Base-by-base conservation (phyloP, 2,888 invertebrate genomes). In the Venusia cambrica region DNA sequence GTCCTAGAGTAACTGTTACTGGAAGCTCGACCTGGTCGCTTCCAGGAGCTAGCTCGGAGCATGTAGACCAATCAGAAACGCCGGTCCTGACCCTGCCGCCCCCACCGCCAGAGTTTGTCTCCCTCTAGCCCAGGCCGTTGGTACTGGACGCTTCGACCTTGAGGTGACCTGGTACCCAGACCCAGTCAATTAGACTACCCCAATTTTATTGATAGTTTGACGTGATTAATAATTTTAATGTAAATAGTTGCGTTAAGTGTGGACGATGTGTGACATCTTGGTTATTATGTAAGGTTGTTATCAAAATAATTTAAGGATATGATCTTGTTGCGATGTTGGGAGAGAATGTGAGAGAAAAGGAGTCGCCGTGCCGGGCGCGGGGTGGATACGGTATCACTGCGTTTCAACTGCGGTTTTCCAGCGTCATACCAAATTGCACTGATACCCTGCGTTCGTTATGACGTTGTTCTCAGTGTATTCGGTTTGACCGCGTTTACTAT, bases 1-100 rank as follows among this genome's bases (percentile, higher is more conserved):
- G 96, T 1, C 94, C 95, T 17, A 89, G 96, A 56, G 94, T 96
- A 30, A 96, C 96, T n/a, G 96, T 95, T 5, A 94, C 94, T 1
- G 73, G 96, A 89, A 63, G 95, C 90, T 84, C 96, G 0, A 94
- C 94, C 5, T 91, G 96, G 68, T 95, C 95, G 7, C 81, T 96
- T 52, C 94, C 94, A 41, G 94, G 85, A 15, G 81, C 85, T 1
- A 80, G 72, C 46, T 58, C 73, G 1, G 85, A 85, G 22, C 73
- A 74, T 22, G 32, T 66, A 5, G 81, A 80, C 34, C 53, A 60
- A 5, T 76, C 76, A 15, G 85, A 84, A 33, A 85, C 85, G 5
- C 84, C 85, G 13, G 85, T 87, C 0, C 49, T 84, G 9, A 78
- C 77, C 12, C 53, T 85, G 52, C 90, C 91, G 2, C 89, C 90